Percentiles rank a stretch among this genome's conserved stretches.
Conservation (phyloP, 2,888 invertebrate species). For the Labia minor region DNA sequence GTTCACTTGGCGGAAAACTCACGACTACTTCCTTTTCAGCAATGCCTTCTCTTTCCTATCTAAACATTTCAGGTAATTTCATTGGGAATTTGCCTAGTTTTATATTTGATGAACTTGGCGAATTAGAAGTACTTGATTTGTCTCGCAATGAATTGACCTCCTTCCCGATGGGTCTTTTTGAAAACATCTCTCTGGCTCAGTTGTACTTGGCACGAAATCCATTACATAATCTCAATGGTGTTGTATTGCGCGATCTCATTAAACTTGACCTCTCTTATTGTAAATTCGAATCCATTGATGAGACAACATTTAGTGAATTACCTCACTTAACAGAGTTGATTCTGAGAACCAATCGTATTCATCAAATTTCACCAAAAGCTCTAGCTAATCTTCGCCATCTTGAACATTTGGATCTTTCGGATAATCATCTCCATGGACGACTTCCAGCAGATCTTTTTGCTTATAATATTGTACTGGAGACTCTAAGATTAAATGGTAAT, state of each 20-base stretch:
- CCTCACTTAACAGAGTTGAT: constrained; percentile 53
- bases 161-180: constrained; percentile 42
- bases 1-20: neutral
- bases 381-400: constrained; percentile 55
- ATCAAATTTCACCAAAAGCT: constrained; percentile 55
- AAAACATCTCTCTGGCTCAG: neutral
- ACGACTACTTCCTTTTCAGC: neutral
- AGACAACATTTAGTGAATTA: constrained; percentile 36
- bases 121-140: constrained; percentile 56
- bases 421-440: constrained; percentile 54
- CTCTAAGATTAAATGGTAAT: constrained; percentile 60
- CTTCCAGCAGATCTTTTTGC: constrained; percentile 57
- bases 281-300: neutral
- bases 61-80: neutral
- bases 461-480: constrained; percentile 56
- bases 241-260: neutral
- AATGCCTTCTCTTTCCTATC: neutral
- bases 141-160: constrained; percentile 57
- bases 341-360: constrained; percentile 57
- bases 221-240: neutral
- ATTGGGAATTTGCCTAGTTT: neutral
- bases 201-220: constrained; percentile 19
- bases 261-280: constrained; percentile 16
- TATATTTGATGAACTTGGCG: constrained; percentile 49
- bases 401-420: constrained; percentile 59